Base-by-base conservation (phyloP, 2,113 vertebrate species). In the Mola mola region DNA sequence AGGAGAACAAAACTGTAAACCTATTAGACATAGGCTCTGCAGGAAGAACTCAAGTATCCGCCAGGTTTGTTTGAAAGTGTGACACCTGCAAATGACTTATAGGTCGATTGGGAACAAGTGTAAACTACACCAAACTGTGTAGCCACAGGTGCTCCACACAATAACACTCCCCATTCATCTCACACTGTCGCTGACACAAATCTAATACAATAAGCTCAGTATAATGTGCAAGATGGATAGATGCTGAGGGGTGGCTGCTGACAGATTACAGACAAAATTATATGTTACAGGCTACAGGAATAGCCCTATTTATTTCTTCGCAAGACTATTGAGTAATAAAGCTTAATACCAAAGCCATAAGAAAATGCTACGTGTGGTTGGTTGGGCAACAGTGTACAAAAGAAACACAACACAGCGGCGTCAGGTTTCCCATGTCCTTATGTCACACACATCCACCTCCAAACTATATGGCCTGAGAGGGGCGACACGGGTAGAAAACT, bases 321-420 rank as follows among this genome's bases (percentile, higher is more conserved):
- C 83, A 83, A 79, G 79, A 84, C 77, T 75, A 79, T 65, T 73
- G 67, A 68, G 75, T 70, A 83, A 64, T 60, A 48, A 82, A 75
- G 82, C 83, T 85, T 67, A 75, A 78, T 8, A 85, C 49, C 50
- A 73, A 81, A 84, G 62, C 63, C 55, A 76, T 76, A 82, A 77
- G 72, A 75, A 82, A 82, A 84, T 9, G 55, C 66, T 84, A 66
- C 26, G 73, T 40, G 42, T 65, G 79, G 83, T 76, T 75, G 67
- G 60, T 83, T 78, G 83, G 83, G 83, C 87, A 88, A 77, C 78
- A 78, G 66, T 17, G 70, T 77, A 79, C 77, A 90, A 87, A 84
- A 90, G 89, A 84, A 84, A 74, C 72, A 86, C 84, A 84, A 85
- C 67, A 43, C 60, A 33, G 38, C 57, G 68, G 80, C 79, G 73